A percentile compares a stretch with the other conserved stretches of the same genome.
Conservation (phyloP, 2,113 vertebrate species). For the Panthera uncia region DNA sequence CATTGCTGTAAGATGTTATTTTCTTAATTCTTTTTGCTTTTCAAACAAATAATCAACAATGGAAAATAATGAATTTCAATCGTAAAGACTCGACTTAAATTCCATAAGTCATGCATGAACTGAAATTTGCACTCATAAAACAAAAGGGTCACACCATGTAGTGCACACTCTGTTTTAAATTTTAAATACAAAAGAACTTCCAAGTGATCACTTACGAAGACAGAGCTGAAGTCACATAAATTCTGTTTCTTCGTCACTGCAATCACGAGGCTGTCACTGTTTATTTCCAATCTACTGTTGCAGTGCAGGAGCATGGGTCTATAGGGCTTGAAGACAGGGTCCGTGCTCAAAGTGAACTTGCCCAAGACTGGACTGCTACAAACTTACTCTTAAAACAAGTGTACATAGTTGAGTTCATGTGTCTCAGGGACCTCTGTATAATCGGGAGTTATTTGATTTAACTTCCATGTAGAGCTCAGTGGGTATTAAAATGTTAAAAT, state of each 20-base stretch:
- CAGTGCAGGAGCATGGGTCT: not conserved
- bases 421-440: not conserved
- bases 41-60: not conserved
- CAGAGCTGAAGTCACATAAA: not conserved
- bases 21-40: not conserved
- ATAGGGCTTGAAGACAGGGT: not conserved
- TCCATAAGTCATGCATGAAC: slow-evolving; percentile 14
- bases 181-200: slow-evolving; percentile 38
- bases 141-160: not conserved
- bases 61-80: not conserved
- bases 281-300: not conserved
- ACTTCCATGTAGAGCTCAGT: not conserved
- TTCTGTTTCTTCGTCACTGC: not conserved
- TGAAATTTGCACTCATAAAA: slow-evolving; percentile 18
- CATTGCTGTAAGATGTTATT: not conserved
- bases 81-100: not conserved
- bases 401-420: not conserved
- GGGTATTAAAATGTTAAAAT: not conserved
- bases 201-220: not conserved
- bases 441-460: not conserved
- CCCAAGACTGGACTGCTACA: not conserved
- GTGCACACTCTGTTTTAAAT: not conserved
- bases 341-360: not conserved
- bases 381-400: not conserved
- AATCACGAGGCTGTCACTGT: not conserved